A percentile compares a stretch with the other conserved stretches of the same genome.
phyloP scores from a whole-genome alignment of 2,888 invertebrate genomes.

The Deladenus siricidicola region DNA sequence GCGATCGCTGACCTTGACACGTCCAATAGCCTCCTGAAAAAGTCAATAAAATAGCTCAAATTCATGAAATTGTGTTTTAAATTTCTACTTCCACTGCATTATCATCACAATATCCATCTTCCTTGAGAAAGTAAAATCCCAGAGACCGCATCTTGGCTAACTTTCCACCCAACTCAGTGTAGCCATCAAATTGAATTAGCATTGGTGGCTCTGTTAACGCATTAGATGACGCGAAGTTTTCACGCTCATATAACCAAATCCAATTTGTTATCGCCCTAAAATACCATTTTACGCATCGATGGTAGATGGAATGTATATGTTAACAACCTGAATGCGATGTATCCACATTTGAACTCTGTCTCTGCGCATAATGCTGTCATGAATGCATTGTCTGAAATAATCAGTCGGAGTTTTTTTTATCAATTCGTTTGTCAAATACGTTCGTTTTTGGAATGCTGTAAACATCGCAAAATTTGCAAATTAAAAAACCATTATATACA shows the following conservation, averaged over 20 bases:
- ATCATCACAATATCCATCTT: conserved; percentile 26
- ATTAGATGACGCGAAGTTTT: conserved; percentile 11
- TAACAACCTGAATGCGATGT: conserved; percentile 29
- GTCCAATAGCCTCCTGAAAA: not conserved
- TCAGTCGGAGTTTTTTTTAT: no score
- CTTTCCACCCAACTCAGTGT: conserved; percentile 40
- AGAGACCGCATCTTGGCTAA: conserved; percentile 37
- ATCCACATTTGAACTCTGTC: conserved; percentile 23
- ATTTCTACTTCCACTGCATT: not conserved
- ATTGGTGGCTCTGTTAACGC: no score
- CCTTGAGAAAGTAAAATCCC: conserved; percentile 44
- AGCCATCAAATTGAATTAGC: conserved; percentile 50
- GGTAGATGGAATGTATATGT: no score
- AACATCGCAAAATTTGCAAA: no score
- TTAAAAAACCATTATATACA: no score
- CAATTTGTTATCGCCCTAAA: conserved; percentile 45
- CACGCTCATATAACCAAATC: conserved; percentile 43
- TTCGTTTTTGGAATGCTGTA: no score
- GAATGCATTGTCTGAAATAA: conserved; percentile 47
- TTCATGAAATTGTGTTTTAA: no score
- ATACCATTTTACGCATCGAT: not conserved
- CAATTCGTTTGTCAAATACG: no score
- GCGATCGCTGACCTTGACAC: conserved; percentile 15
- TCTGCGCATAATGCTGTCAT: conserved; percentile 45
- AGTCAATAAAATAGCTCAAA: not conserved